Evolutionary conservation across 1,140 invertebrate genomes (phyloP), one percentile per base, ranked within the genome.

Genomic region (Sitobion miscanthi): DNA sequence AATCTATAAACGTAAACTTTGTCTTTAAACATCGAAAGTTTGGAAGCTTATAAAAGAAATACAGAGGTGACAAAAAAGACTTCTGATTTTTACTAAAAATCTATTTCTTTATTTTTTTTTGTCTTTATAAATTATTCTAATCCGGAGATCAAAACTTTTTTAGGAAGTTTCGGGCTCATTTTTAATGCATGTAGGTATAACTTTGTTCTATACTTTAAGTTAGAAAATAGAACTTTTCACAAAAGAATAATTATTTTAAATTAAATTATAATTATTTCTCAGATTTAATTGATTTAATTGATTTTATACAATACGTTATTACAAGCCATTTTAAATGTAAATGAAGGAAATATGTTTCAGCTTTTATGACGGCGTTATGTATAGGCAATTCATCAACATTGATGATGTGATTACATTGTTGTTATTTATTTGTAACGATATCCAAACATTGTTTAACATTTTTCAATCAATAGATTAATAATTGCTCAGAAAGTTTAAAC

Each of bases 131-230:
- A 62, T 90, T 62, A 90, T 90, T 90, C 88, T 62, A 90, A 62
- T 90, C 88, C 35, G 88, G 23, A 90, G 88, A 90, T 90, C 23
- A 57, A 90, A 90, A 90, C 52, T 90, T 89, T 90, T 88, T 57
- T 38, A 54, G 11, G 5, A 89, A 89, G 87, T 89, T 89, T 52
- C 21, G 4, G 21, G n/a, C 25, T 89, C 49, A 38, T 89, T 57
- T 89, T 54, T 89, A 38, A 89, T 87, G 35, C 87, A 54, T 57
- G 35, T 38, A 38, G 38, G 38, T 57, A 38, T 89, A 52, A 47
- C 45, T 87, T 49, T 87, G 45, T 25, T 2, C 30, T 30, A 30
- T n/a, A 87, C 20, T 30, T 49, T 49, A 47, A 47, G 85, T n/a
- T 45, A 86, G 77, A 87, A 87, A 87, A 87, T 87, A 45, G 83